These are phyloP conservation scores for Agrochola macilenta DNA, from an alignment of 2,888 invertebrate genomes.

Conservation along the genomic window DNA sequence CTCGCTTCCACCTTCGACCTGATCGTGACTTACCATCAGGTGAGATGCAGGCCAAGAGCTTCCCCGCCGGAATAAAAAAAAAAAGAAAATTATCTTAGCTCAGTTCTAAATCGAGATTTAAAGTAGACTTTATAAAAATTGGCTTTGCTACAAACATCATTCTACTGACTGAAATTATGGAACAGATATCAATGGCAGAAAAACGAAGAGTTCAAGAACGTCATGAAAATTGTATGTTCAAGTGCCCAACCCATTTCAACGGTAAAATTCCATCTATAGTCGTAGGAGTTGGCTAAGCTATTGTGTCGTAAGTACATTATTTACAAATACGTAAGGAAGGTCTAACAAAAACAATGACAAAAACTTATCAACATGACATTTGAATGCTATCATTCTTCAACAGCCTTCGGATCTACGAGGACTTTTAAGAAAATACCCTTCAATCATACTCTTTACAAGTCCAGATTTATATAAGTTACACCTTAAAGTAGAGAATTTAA, in stretches of 20 bases:
- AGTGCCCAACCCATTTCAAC: constrained; percentile 1
- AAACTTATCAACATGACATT: constrained; percentile 7
- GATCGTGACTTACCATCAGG: too few species aligned
- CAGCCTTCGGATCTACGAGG: not conserved
- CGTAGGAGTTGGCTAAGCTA: not conserved
- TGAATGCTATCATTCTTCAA: constrained; percentile 8
- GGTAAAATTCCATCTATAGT: not conserved
- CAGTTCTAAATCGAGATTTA: not conserved
- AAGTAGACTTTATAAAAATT: not conserved
- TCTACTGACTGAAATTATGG: constrained; percentile 17
- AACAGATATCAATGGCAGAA: not conserved
- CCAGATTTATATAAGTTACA: not conserved
- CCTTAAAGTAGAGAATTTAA: constrained; percentile 3
- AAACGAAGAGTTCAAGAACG: constrained; percentile 13
- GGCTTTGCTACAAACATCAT: not conserved
- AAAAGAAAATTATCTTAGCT: not conserved
- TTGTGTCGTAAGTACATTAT: constrained; percentile 9
- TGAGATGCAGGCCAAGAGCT: too few species aligned
- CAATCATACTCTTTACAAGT: constrained; percentile 31
- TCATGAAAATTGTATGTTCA: not conserved
- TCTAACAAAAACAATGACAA: constrained; percentile 4
- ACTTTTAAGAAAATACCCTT: not conserved
- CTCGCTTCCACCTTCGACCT: too few species aligned
- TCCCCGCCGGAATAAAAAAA: too few species aligned
- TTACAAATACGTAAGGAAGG: constrained; percentile 6